Evolutionary conservation across 2,797 vertebrate species (phyloP), one percentile per base, ranked within the genome.

Genomic region (Sebastes paucispinis): DNA sequence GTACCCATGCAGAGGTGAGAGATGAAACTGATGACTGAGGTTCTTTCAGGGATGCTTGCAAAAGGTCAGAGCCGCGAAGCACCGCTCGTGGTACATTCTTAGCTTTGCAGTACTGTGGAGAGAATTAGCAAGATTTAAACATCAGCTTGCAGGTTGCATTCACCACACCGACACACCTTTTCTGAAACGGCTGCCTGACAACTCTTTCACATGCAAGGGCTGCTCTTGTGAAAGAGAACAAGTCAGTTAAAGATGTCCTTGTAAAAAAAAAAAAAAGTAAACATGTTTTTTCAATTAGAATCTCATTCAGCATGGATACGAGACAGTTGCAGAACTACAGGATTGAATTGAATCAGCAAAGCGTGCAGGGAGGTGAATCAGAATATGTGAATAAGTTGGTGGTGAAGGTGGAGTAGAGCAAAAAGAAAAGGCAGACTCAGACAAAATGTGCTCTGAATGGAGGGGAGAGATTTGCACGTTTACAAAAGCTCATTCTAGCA

Each of bases 171-270:
- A 70, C 60, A 64, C 57, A 73, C 69, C 43, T 79, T 86, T 79
- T 76, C 50, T 76, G 79, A 80, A 87, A 65, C 54, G 9, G 31
- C 73, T 69, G 52, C 68, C 69, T 86, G 74, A 79, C 65, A 77
- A 67, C 69, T 79, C 60, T 75, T 84, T 79, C n/a, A 80, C 80
- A 66, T 14, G 22, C 82, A 68, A 18, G n/a, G 52, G 36, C 54
- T 60, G 22, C 50, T 84, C 82, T 39, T 77, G 60, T 70, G 58
- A 79, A 81, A 73, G 57, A 80, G 77, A 83, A 85, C 32, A 84
- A 83, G 73, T 81, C 73, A 88, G 85, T 86, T 85, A 75, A 80
- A 80, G n/a, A 78, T 75, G 71, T 82, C 71, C 79, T 87, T 88
- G 64, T 79, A 43, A 43, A 60, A 73, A 75, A 79, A 69, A 24